These are phyloP conservation scores for Agriopis leucophaearia DNA, from an alignment of 2,888 invertebrate species.

Conservation along the genomic window DNA sequence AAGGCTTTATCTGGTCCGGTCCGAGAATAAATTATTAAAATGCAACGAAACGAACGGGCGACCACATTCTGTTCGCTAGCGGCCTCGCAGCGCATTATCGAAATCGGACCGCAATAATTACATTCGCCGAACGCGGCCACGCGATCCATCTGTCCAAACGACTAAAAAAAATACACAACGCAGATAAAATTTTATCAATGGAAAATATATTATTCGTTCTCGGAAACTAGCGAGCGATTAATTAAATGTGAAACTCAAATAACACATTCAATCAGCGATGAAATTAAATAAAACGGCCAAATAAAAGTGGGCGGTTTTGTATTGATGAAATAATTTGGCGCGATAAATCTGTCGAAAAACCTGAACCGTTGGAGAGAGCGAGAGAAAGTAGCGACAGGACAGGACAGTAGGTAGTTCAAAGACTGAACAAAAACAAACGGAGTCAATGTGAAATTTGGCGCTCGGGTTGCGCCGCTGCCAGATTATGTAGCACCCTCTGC, in stretches of 20 bases:
- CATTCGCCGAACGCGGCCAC: slow-evolving; percentile 78
- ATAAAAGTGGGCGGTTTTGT: slow-evolving; percentile 26
- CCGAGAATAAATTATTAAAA: slow-evolving; percentile 79
- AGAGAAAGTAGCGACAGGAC: slow-evolving; percentile 58
- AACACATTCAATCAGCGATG: slow-evolving; percentile 52
- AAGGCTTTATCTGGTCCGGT: slow-evolving; percentile 74
- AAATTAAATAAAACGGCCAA: slow-evolving; percentile 42
- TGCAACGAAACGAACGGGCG: slow-evolving; percentile 76
- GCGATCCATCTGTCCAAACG: slow-evolving; percentile 76
- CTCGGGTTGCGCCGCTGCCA: slow-evolving; percentile 62
- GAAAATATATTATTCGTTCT: slow-evolving; percentile 66
- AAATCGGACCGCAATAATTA: slow-evolving; percentile 84
- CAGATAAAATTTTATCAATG: slow-evolving; percentile 74
- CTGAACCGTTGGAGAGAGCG: slow-evolving; percentile 34
- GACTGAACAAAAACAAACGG: slow-evolving; percentile 67
- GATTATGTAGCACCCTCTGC: slow-evolving; percentile 74
- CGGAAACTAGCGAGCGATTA: slow-evolving; percentile 60
- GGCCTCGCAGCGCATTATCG: slow-evolving; percentile 82
- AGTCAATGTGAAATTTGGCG: slow-evolving; percentile 65
- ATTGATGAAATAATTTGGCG: slow-evolving; percentile 30
- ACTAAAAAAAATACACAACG: slow-evolving; percentile 70
- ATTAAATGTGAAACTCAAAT: slow-evolving; percentile 65
- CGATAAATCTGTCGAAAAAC: slow-evolving; percentile 35
- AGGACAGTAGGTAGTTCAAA: slow-evolving; percentile 57
- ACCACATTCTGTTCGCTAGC: slow-evolving; percentile 77